phyloP scores from a whole-genome alignment of 2,797 vertebrate species.

The Mycteria americana region DNA sequence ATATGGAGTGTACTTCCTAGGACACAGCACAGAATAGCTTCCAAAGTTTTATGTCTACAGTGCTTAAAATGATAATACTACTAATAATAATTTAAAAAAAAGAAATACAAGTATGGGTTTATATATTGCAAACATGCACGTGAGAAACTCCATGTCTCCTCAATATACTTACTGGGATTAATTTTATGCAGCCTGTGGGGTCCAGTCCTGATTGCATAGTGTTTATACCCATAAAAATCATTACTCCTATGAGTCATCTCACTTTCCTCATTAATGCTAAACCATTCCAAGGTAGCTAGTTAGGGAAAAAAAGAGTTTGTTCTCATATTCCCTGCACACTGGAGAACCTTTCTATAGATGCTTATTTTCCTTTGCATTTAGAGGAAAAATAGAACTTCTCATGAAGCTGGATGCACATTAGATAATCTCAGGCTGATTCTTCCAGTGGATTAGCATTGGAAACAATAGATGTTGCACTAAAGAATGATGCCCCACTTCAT shows the following conservation, averaged over 20 bases:
- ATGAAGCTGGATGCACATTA: not conserved
- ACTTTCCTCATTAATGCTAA: not conserved
- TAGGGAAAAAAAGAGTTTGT: not conserved
- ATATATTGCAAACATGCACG: not conserved
- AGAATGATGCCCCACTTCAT: not conserved
- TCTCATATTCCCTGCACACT: not conserved
- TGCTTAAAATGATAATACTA: not conserved
- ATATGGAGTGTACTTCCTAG: not conserved
- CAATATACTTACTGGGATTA: not conserved
- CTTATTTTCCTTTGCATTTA: not conserved
- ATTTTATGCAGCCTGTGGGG: not conserved
- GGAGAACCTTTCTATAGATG: not conserved
- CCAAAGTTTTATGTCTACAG: not conserved
- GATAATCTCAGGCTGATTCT: not conserved
- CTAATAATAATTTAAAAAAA: not conserved
- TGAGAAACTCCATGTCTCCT: not conserved
- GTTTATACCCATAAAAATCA: not conserved
- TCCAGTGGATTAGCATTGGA: not conserved
- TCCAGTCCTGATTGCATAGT: not conserved
- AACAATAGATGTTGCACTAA: not conserved
- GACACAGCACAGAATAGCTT: not conserved
- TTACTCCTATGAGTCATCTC: not conserved
- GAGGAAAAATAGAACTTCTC: not conserved
- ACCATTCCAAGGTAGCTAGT: not conserved
- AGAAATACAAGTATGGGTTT: not conserved